These are phyloP conservation scores for Agapornis roseicollis DNA, from an alignment of 2,113 vertebrate genomes.

Conservation along the genomic window DNA sequence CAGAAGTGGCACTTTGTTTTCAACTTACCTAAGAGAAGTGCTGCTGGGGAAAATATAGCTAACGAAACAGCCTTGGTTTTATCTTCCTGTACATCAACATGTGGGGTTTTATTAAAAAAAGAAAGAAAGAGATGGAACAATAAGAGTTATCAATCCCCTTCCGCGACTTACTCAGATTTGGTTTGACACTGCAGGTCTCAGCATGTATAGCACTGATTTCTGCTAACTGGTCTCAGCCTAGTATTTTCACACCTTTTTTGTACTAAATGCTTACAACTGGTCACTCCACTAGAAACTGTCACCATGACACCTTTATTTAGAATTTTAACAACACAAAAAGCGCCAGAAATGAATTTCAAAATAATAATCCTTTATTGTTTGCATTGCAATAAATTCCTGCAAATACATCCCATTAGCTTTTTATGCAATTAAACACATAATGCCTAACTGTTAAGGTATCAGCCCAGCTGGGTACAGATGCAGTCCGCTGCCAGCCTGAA, in stretches of 20 bases:
- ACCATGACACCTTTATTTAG: slow-evolving; percentile 79
- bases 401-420: slow-evolving; percentile 62
- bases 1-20: neutral
- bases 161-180: slow-evolving; percentile 76
- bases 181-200: slow-evolving; percentile 78
- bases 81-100: slow-evolving; percentile 34
- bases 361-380: slow-evolving; percentile 57
- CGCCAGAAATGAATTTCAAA: slow-evolving; percentile 51
- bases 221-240: slow-evolving; percentile 85
- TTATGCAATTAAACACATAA: slow-evolving; percentile 64
- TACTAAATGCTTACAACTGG: slow-evolving; percentile 83
- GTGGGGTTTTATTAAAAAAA: neutral
- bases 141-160: slow-evolving; percentile 75
- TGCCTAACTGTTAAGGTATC: slow-evolving; percentile 37
- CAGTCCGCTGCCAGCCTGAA: slow-evolving; percentile 60
- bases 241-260: slow-evolving; percentile 85
- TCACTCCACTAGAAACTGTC: slow-evolving; percentile 76
- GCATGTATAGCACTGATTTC: slow-evolving; percentile 84
- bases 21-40: neutral
- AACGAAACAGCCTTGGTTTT: slow-evolving; percentile 41
- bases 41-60: slow-evolving; percentile 10
- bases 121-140: neutral
- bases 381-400: slow-evolving; percentile 66
- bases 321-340: slow-evolving; percentile 82
- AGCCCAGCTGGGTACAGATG: slow-evolving; percentile 45